phyloP scores from a whole-genome alignment of 2,113 vertebrate genomes.

The Columba janthina region DNA sequence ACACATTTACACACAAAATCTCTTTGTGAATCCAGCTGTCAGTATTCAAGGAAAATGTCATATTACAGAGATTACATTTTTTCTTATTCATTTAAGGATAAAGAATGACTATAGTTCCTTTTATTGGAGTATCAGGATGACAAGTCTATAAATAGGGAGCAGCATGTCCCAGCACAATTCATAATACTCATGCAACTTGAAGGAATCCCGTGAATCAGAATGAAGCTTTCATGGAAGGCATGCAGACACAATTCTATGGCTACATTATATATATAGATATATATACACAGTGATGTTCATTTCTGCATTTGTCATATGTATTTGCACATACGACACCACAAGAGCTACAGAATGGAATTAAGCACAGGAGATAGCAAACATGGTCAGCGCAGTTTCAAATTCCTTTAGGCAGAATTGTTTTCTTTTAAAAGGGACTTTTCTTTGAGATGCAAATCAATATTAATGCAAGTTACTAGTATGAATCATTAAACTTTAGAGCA shows the following conservation, averaged over 20 bases:
- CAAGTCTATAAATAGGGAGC: constrained; percentile 7
- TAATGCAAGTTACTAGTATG: neutral
- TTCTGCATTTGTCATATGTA: neutral
- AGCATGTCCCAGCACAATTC: neutral
- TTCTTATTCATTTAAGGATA: neutral
- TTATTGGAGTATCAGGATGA: neutral
- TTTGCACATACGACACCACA: neutral
- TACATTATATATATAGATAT: accelerated
- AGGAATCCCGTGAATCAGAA: neutral
- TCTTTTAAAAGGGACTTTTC: neutral
- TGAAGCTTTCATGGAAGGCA: neutral
- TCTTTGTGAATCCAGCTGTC: neutral
- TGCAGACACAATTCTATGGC: neutral
- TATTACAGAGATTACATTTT: neutral
- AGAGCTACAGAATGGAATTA: neutral
- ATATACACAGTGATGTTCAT: neutral
- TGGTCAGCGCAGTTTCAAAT: neutral
- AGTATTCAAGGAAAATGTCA: neutral
- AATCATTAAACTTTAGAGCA: neutral
- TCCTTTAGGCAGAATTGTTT: neutral
- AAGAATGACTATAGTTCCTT: neutral
- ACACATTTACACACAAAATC: neutral
- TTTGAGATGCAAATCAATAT: neutral
- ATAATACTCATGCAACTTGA: neutral
- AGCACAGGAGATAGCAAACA: neutral